phyloP scores from a whole-genome alignment of 2,113 vertebrate species.

The Sitta europaea region DNA sequence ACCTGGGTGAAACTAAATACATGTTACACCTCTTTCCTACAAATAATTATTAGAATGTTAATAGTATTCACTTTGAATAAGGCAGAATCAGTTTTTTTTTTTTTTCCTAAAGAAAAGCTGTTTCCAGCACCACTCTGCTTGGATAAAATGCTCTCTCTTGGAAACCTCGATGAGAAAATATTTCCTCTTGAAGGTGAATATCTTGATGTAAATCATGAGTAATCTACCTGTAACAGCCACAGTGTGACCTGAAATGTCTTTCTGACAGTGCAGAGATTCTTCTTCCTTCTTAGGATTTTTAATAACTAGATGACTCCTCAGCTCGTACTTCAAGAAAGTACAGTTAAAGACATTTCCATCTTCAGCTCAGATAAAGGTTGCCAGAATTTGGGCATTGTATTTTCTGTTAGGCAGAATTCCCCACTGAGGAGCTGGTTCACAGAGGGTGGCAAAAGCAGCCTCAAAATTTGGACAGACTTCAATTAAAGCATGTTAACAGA shows the following conservation, averaged over 20 bases:
- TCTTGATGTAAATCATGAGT: neutral
- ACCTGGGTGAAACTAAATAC: neutral
- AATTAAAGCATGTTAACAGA: neutral
- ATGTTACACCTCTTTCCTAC: neutral
- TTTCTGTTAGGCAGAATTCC: neutral
- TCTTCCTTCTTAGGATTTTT: neutral
- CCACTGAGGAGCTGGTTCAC: neutral
- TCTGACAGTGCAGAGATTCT: neutral
- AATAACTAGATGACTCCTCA: neutral
- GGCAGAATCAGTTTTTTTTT: neutral
- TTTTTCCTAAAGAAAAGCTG: neutral
- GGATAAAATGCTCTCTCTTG: neutral
- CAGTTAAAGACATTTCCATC: neutral
- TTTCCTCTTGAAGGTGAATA: neutral
- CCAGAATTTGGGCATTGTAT: neutral
- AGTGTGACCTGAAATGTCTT: neutral
- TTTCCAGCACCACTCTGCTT: neutral
- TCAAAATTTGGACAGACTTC: neutral
- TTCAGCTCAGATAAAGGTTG: neutral
- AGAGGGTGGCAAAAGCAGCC: neutral
- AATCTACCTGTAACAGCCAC: neutral
- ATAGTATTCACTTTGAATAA: neutral
- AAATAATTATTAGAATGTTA: neutral
- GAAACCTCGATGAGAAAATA: neutral
- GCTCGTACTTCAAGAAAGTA: neutral